Base-by-base conservation (phyloP, 2,888 invertebrate genomes). In the Hypolimnas misippus region DNA sequence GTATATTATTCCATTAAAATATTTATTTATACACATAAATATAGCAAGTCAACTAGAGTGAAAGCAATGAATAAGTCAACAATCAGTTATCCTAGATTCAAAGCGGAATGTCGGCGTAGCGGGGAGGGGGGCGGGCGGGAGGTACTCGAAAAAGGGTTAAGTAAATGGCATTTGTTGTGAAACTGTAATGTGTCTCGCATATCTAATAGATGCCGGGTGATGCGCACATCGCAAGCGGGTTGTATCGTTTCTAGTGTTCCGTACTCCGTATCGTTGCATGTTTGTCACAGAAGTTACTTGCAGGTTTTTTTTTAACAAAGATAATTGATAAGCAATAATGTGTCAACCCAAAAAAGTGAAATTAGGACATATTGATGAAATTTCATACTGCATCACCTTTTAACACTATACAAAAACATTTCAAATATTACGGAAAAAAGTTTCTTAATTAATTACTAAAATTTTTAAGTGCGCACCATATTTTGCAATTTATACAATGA, bases 101-200 rank as follows among this genome's bases (percentile, higher is more conserved):
- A 56, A 55, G 33, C 35, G 63, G 44, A 66, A 54, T 54, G 60
- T 62, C 31, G 49, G 58, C 44, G 57, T 16, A 46, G 14, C 4
- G 62, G 62, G 50, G 40, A 29, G 49, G 50, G 57, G 50, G 46
- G 29, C n/a, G 17, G 40, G 62, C 17, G 21, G 50, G 61, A 33
- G 21, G 33, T 19, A 33, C 50, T 60, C 51, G 63, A 53, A 58
- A 62, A 66, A 58, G 58, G 64, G 58, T 64, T 52, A 63, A 61
- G 61, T 63, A 63, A 61, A 66, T 61, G 57, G 31, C 50, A 53
- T 61, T 66, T 61, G 51, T 46, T 63, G 57, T 57, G 66, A 61
- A 54, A 63, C 54, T 57, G 60, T 66, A 55, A 66, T 61, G 56
- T 58, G 54, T 60, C 50, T 55, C 54, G 57, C 59, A 63, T 63